Evolutionary conservation across 2,113 vertebrate genomes (phyloP).

Genomic region (Aplodontia rufa): DNA sequence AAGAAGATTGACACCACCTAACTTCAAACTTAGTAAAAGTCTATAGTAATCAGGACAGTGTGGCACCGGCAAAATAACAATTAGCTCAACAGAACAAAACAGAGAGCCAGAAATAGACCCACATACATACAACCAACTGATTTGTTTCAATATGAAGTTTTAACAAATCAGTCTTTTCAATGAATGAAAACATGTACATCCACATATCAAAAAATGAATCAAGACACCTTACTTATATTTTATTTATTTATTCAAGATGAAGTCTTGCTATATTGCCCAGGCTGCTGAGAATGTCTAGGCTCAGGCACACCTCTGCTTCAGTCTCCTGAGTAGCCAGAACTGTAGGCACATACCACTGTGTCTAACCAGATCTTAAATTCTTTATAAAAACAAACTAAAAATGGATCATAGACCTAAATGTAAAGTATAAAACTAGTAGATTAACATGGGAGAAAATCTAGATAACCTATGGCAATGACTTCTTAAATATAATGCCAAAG

Average conservation of each 20-base stretch:
- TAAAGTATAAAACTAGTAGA: neutral
- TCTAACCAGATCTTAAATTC: neutral
- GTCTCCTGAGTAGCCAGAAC: neutral
- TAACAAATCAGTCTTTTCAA: neutral
- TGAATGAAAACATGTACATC: neutral
- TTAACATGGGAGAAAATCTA: neutral
- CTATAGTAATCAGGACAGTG: neutral
- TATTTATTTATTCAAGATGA: too few species aligned
- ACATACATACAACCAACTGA: neutral
- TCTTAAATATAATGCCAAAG: slow-evolving; percentile 26
- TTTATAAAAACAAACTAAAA: slow-evolving; percentile 15
- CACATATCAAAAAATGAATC: neutral
- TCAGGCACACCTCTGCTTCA: neutral
- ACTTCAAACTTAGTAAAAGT: neutral
- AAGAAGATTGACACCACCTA: neutral
- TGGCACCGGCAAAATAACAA: neutral
- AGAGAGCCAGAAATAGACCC: neutral
- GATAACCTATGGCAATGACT: neutral
- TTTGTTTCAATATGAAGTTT: neutral
- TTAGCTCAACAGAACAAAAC: neutral
- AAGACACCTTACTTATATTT: neutral
- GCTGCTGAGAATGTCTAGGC: neutral
- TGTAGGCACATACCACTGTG: neutral
- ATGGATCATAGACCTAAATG: neutral
- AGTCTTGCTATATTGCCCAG: neutral